phyloP scores from a whole-genome alignment of 2,113 vertebrate genomes.

The Anoura caudifer region DNA sequence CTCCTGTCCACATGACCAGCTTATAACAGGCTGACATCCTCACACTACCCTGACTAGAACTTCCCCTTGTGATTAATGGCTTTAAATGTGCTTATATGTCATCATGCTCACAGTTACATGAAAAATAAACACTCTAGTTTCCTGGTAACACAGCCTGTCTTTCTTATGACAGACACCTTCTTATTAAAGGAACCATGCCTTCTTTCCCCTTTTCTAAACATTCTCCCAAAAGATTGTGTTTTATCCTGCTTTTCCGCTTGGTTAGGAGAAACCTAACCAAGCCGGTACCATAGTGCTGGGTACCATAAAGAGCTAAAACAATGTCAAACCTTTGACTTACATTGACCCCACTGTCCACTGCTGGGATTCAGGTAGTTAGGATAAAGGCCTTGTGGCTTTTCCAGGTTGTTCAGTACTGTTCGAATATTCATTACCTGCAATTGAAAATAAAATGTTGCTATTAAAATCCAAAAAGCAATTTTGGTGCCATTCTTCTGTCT shows the following conservation, averaged over 20 bases:
- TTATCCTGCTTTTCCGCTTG: background rate
- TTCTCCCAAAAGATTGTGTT: background rate
- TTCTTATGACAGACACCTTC: background rate
- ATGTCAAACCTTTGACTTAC: slow-evolving; percentile 86
- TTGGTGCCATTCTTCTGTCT: background rate
- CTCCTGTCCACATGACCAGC: background rate
- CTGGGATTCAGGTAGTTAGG: slow-evolving; percentile 99
- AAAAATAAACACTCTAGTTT: background rate
- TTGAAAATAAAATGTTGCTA: slow-evolving; percentile 45
- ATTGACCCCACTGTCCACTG: slow-evolving; percentile 98
- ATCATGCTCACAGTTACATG: background rate
- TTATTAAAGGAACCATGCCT: background rate
- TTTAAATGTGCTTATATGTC: background rate
- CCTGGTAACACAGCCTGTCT: background rate
- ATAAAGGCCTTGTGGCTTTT: slow-evolving; percentile 97
- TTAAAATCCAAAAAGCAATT: background rate
- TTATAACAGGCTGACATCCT: background rate
- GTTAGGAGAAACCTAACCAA: no score
- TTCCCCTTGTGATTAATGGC: background rate
- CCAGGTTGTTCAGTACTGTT: slow-evolving; percentile 92
- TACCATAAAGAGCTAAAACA: background rate
- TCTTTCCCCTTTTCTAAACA: background rate
- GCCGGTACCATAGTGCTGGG: background rate
- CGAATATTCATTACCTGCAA: slow-evolving; percentile 96
- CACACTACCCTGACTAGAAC: background rate